These are phyloP conservation scores for Ceratotherium simum DNA, from an alignment of 2,113 vertebrate genomes.

Conservation along the genomic window DNA sequence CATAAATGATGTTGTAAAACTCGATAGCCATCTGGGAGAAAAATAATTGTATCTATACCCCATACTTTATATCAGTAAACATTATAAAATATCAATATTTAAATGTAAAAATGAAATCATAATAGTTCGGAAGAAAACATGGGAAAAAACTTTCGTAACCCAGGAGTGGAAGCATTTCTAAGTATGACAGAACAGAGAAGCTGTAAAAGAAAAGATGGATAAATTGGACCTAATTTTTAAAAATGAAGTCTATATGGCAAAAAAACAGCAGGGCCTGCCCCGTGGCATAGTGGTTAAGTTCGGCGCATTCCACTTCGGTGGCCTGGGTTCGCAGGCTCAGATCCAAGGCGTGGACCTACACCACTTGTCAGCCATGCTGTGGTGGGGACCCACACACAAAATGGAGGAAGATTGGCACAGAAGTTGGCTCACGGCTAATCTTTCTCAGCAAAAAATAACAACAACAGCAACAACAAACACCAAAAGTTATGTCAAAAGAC, in stretches of 20 bases:
- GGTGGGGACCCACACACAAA: too few relatives aligned
- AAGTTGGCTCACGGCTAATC: too few relatives aligned
- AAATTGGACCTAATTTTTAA: neutral
- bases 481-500: neutral
- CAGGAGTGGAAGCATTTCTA: neutral
- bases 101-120: constrained; percentile 4
- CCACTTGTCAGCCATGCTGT: too few relatives aligned
- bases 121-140: neutral
- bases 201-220: neutral
- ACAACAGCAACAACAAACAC: neutral
- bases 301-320: too few relatives aligned
- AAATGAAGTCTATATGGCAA: neutral
- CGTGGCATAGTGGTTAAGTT: too few relatives aligned
- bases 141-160: neutral
- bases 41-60: neutral
- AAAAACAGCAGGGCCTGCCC: neutral
- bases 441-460: too few relatives aligned
- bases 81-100: neutral
- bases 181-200: neutral
- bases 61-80: neutral
- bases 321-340: too few relatives aligned
- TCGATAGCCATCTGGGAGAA: neutral
- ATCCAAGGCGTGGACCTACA: too few relatives aligned
- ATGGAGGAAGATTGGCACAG: too few relatives aligned
- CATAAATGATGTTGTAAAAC: neutral